phyloP scores from a whole-genome alignment of 2,797 vertebrate genomes.

The Typhlichthys eigenmanni region DNA sequence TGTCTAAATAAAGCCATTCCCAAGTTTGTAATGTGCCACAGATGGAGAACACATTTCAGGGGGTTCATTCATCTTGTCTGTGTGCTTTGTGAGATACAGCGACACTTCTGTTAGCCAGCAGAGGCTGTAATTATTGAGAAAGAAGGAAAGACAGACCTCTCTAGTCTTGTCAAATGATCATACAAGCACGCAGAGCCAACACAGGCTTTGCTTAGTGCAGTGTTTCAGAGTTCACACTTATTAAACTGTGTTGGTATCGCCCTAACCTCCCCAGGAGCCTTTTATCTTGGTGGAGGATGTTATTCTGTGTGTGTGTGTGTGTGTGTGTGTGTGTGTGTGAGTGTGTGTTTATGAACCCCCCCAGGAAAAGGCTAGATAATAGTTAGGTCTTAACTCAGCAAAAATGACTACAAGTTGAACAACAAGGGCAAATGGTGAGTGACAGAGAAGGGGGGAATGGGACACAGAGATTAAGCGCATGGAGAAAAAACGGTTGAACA shows the following conservation, averaged over 20 bases:
- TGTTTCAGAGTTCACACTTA: slow-evolving; percentile 69
- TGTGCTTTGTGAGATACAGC: slow-evolving; percentile 13
- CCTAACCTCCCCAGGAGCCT: slow-evolving; percentile 53
- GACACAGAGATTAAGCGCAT: background rate
- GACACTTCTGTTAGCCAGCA: slow-evolving; percentile 25
- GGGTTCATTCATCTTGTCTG: slow-evolving; percentile 50
- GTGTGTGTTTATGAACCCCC: slow-evolving; percentile 8
- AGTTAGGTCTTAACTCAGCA: slow-evolving; percentile 65
- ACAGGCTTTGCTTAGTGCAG: slow-evolving; percentile 31
- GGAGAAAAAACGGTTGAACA: slow-evolving; percentile 25
- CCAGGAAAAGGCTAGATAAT: slow-evolving; percentile 59
- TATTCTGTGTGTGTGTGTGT: slow-evolving; percentile 17
- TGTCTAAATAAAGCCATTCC: slow-evolving; percentile 45
- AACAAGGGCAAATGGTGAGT: slow-evolving; percentile 13
- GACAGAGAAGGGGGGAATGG: slow-evolving; percentile 13
- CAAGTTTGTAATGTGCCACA: slow-evolving; percentile 51
- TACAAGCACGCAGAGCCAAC: slow-evolving; percentile 31
- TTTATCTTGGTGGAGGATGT: slow-evolving; percentile 52
- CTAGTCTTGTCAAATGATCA: slow-evolving; percentile 18
- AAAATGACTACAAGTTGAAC: slow-evolving; percentile 25
- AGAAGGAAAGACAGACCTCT: slow-evolving; percentile 37
- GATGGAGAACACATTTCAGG: slow-evolving; percentile 50
- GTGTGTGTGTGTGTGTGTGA: slow-evolving; percentile 1
- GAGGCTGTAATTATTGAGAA: slow-evolving; percentile 39
- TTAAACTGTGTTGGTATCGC: slow-evolving; percentile 71